Percentiles rank a stretch among this genome's conserved stretches.
Conservation (phyloP, 2,797 vertebrate species). For the Lithobates sylvaticus region DNA sequence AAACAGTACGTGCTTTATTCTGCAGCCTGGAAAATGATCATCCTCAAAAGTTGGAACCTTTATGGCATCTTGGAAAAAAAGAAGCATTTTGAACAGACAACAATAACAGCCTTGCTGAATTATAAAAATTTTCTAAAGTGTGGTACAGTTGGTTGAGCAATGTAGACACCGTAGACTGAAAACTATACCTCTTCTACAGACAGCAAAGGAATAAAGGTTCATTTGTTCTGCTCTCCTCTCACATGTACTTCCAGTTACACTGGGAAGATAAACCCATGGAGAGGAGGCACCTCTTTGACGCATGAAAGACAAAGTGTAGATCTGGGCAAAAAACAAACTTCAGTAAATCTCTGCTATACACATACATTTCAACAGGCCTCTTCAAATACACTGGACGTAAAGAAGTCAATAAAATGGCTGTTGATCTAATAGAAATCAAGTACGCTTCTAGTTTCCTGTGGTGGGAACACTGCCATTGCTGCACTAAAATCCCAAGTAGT, state of each 20-base stretch:
- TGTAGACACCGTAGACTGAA: slow-evolving; percentile 10
- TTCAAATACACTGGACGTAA: too few relatives aligned
- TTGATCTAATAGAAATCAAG: too few relatives aligned
- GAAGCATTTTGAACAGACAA: neutral
- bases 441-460: too few relatives aligned
- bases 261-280: neutral
- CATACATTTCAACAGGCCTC: too few relatives aligned
- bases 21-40: neutral
- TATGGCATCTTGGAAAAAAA: slow-evolving; percentile 15
- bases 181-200: neutral
- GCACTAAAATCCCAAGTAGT: too few relatives aligned
- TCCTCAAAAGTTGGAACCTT: neutral
- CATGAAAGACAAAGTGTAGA: neutral
- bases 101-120: slow-evolving; percentile 15
- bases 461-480: too few relatives aligned
- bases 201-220: slow-evolving; percentile 1
- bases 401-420: too few relatives aligned
- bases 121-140: neutral
- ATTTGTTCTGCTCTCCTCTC: slow-evolving; percentile 16
- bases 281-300: neutral
- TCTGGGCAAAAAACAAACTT: too few relatives aligned
- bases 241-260: slow-evolving; percentile 8
- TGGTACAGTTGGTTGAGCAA: slow-evolving; percentile 9
- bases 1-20: slow-evolving; percentile 21
- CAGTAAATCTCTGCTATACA: too few relatives aligned